A percentile compares a stretch with the other conserved stretches of the same genome.
Evolutionary conservation across 1,140 invertebrate species (phyloP).

Genomic region (Drosophila ercepeae): DNA sequence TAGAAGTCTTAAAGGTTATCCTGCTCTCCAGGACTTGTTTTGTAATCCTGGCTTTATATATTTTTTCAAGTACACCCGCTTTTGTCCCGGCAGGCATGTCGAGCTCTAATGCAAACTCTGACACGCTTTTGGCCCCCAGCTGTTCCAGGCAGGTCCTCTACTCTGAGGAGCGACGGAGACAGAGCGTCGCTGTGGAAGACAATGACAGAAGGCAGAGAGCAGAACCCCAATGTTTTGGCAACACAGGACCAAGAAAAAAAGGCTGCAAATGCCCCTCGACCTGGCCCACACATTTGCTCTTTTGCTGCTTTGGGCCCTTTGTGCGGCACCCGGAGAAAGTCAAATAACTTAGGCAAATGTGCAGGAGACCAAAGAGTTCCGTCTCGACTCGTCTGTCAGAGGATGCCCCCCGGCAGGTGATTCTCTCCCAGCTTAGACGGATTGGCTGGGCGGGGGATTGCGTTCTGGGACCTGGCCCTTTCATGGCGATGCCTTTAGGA

Average conservation of each 20-base stretch:
- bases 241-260: conserved; percentile 42
- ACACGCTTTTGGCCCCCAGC: conserved; percentile 62
- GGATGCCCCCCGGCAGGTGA: conserved; percentile 29
- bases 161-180: conserved; percentile 12
- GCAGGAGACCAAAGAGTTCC: conserved; percentile 53
- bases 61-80: conserved; percentile 15
- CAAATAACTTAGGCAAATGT: conserved; percentile 79
- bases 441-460: conserved; percentile 34
- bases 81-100: conserved; percentile 76
- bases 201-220: conserved; percentile 49
- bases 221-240: conserved; percentile 61
- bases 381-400: conserved; percentile 40
- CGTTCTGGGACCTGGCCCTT: conserved; percentile 19
- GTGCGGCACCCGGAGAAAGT: conserved; percentile 48
- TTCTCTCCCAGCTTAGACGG: conserved; percentile 21
- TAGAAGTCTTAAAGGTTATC: no score
- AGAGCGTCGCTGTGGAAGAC: conserved; percentile 48
- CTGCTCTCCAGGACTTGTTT: no score
- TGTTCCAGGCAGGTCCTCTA: conserved; percentile 40
- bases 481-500: conserved; percentile 17
- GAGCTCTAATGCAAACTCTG: conserved; percentile 74
- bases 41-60: background rate
- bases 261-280: conserved; percentile 17
- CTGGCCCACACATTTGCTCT: conserved; percentile 45
- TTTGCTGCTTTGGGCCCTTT: conserved; percentile 63